Evolutionary conservation across 2,797 vertebrate genomes (phyloP), one percentile per base, ranked within the genome.

Genomic region (Nyctibius grandis): DNA sequence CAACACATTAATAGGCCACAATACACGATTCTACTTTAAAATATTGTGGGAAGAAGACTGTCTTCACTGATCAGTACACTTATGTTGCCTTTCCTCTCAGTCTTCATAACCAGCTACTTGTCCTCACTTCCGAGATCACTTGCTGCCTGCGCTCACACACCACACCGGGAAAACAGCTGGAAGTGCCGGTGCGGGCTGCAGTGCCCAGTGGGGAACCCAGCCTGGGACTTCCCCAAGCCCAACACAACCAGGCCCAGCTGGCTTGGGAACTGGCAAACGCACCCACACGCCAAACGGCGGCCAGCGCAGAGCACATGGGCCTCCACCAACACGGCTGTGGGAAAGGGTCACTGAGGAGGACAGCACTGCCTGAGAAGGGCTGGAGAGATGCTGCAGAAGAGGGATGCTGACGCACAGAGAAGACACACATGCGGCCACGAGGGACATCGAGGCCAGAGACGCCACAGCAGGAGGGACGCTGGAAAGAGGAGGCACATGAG

Each of bases 81-180:
- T 51, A 22, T 0, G 0, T 31, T 34, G 86, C 20, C 11, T 48
- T 69, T 61, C 34, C 29, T 61, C 29, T n/a, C 2, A 1, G 33
- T 28, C 47, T 79, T 61, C 21, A 33, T 5, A 70, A 59, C 12
- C 53, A 60, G 17, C 21, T 56, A 28, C 22, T n/a, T 53, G 25
- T 12, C 48, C n/a, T 56, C 9, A 23, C 8, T 77, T 63, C 31
- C 1, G 9, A 70, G 33, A n/a, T 15, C 2, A 4, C 40, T 48
- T 0, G 1, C 36, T 64, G n/a, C 18, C 17, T 7, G 11, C 1
- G 0, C 19, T n/a, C 33, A 29, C 6, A 21, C 19, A 11, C 0
- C 9, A 18, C 23, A 6, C 5, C 1, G 1, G 20, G 16, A 20
- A 45, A 36, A 29, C 20, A 75, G 1, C 9, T 7, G 20, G 33